phyloP scores from a whole-genome alignment of 2,888 invertebrate genomes.

The Adineta ricciae region DNA sequence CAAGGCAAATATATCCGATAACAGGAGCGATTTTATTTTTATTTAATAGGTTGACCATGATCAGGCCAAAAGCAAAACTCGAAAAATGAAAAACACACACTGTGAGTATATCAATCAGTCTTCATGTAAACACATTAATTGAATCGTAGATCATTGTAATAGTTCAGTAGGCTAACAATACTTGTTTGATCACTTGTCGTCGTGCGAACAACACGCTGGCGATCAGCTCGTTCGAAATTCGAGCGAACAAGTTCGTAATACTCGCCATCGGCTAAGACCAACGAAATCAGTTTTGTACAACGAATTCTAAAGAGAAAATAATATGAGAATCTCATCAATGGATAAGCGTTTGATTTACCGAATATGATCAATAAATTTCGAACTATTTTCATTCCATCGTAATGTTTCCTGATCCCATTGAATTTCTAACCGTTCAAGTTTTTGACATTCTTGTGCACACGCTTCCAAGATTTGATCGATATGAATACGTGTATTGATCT shows the following conservation, averaged over 20 bases:
- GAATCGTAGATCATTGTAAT: slow-evolving; percentile 88
- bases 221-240: slow-evolving; percentile 94
- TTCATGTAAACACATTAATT: slow-evolving; percentile 56
- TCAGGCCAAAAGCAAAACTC: not conserved
- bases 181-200: slow-evolving; percentile 89
- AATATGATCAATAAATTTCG: slow-evolving; percentile 93
- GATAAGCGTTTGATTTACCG: slow-evolving; percentile 57
- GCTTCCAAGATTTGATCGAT: slow-evolving; percentile 96
- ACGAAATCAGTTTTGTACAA: slow-evolving; percentile 78
- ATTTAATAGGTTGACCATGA: not conserved
- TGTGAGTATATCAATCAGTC: not conserved
- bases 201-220: slow-evolving; percentile 86
- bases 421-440: slow-evolving; percentile 79
- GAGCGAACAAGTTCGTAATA: slow-evolving; percentile 98
- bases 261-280: slow-evolving; percentile 93
- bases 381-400: slow-evolving; percentile 95
- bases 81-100: not conserved
- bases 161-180: slow-evolving; percentile 77
- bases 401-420: slow-evolving; percentile 98
- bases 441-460: slow-evolving; percentile 79
- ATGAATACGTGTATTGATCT: slow-evolving; percentile 65
- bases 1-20: not conserved
- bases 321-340: too few species aligned
- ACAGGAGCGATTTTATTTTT: not conserved
- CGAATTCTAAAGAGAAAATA: slow-evolving; percentile 69